Percentiles rank a stretch among this genome's conserved stretches.
Evolutionary conservation across 2,888 invertebrate species (phyloP).

Genomic region (Epirrhoe tristata): DNA sequence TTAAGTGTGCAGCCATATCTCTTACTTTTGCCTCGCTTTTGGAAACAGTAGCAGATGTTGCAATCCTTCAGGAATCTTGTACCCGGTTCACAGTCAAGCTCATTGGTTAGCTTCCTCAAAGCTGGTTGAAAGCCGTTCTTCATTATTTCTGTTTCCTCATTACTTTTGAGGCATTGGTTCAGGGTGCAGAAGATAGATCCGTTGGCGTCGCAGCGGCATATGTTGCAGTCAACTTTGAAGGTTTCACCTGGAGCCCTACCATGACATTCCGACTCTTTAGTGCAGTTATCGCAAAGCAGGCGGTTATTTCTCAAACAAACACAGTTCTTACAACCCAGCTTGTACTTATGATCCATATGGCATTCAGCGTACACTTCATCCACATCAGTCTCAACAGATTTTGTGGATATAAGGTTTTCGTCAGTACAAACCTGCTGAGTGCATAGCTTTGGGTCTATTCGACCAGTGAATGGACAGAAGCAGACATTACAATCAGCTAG

Average conservation of each 20-base stretch:
- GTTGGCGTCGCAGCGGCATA: slow-evolving; percentile 78
- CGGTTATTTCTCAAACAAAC: slow-evolving; percentile 77
- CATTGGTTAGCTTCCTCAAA: slow-evolving; percentile 44
- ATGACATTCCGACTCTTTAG: slow-evolving; percentile 55
- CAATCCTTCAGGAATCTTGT: slow-evolving; percentile 64
- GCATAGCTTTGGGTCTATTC: slow-evolving; percentile 58
- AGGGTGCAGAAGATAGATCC: slow-evolving; percentile 73
- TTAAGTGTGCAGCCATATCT: slow-evolving; percentile 73
- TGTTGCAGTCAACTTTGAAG: slow-evolving; percentile 81
- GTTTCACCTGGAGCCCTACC: slow-evolving; percentile 54
- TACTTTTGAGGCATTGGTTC: slow-evolving; percentile 59
- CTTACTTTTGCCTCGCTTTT: slow-evolving; percentile 55
- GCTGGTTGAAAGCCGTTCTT: neutral
- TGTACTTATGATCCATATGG: slow-evolving; percentile 66
- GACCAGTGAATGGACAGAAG: slow-evolving; percentile 59
- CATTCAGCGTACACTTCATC: slow-evolving; percentile 71
- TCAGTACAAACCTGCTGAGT: slow-evolving; percentile 59
- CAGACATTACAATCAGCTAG: slow-evolving; percentile 72
- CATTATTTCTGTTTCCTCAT: slow-evolving; percentile 26
- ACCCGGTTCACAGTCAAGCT: slow-evolving; percentile 59
- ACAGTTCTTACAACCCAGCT: slow-evolving; percentile 82
- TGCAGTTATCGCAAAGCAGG: slow-evolving; percentile 73
- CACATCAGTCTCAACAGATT: slow-evolving; percentile 27
- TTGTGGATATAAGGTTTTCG: slow-evolving; percentile 49
- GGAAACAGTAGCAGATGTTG: slow-evolving; percentile 67